Conservation (phyloP, 2,888 invertebrate genomes). For the Fragum fragum region DNA sequence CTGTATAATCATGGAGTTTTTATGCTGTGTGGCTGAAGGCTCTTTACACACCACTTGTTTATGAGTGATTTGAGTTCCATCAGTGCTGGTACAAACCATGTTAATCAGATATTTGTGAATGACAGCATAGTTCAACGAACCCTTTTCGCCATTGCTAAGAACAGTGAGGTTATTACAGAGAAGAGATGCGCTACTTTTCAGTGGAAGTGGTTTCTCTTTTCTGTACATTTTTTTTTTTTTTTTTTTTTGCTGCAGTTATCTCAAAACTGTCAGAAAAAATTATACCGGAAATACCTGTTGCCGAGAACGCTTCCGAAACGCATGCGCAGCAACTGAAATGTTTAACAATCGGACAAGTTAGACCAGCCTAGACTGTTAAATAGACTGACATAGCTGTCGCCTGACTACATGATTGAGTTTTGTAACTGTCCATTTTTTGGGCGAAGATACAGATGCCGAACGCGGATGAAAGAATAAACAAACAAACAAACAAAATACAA, state of each 20-base stretch:
- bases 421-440: too few relatives aligned
- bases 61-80: conserved; percentile 81
- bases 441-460: too few relatives aligned
- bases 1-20: conserved; percentile 83
- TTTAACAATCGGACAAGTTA: not conserved
- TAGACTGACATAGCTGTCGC: too few relatives aligned
- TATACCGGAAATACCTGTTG: conserved; percentile 69
- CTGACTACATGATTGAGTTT: too few relatives aligned
- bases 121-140: conserved; percentile 82
- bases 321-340: conserved; percentile 16
- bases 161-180: conserved; percentile 83
- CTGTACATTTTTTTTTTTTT: conserved; percentile 73
- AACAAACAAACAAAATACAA: too few relatives aligned
- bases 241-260: too few relatives aligned
- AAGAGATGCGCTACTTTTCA: conserved; percentile 84
- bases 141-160: conserved; percentile 78
- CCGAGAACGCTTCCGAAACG: conserved; percentile 74
- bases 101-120: conserved; percentile 85
- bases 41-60: conserved; percentile 85
- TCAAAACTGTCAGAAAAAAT: not conserved
- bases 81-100: conserved; percentile 79
- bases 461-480: too few relatives aligned
- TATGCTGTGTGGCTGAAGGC: conserved; percentile 81
- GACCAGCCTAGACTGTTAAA: too few relatives aligned
- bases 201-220: conserved; percentile 79